Base-by-base conservation (phyloP, 2,888 invertebrate genomes). In the Latrodectus elegans region DNA sequence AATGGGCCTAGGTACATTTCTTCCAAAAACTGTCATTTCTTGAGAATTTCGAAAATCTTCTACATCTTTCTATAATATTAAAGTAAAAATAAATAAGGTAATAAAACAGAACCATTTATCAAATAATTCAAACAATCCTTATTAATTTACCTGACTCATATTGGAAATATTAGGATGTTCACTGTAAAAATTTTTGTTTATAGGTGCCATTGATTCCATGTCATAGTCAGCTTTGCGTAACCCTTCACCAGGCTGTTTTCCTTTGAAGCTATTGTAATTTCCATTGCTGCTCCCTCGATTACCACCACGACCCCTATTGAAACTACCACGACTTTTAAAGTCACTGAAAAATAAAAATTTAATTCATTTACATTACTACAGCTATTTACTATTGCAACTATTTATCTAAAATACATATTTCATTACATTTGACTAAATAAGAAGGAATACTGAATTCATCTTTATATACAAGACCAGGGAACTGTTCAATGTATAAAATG, bases 211-310 rank as follows among this genome's bases (percentile, higher is more conserved):
- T 8, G 49, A 70, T 8, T 65, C 51, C n/a, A 88, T 3, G 60
- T 88, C 79, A 60, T 72, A 88, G 1, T 60, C 68, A 17, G 88
- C 84, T 67, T 84, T 88, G 8, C 71, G 49, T 15, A 88, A n/a
- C 26, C 52, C 15, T 26, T 88, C 84, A 52, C 88, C 88, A 67
- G 79, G 84, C 55, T 84, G 83, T 9, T 71, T 83, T 8, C 74
- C 75, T 68, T 88, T 84, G 15, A 84, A 49, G 38, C 73, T 88
- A 22, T 53, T 73, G 10, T 52, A 55, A n/a, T 64, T 49, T 4
- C 73, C 38, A 15, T 55, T n/a, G 8, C 72, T 67, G 15, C 64
- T 10, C 15, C 77, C 55, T 51, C 81, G 38, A 17, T 70, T 10
- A 22, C 70, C 53, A n/a, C 75, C 72, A 4, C 82, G 60, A 17